Percentiles rank a stretch among this genome's conserved stretches.
phyloP scores from a whole-genome alignment of 2,888 invertebrate species.

The Luperina testacea region DNA sequence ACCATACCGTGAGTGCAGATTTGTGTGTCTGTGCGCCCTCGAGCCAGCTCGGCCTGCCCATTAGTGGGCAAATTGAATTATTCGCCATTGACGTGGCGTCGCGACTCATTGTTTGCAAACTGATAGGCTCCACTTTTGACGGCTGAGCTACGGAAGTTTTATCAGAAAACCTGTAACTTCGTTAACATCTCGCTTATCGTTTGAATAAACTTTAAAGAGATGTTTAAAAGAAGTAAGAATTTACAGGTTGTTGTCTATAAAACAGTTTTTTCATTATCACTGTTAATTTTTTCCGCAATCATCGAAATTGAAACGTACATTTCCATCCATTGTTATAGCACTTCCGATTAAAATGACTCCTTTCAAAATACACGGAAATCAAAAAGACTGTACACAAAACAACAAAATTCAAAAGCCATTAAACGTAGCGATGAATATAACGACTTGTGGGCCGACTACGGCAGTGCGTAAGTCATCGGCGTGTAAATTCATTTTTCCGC shows the following conservation, averaged over 20 bases:
- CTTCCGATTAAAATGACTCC: background rate
- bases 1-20: slow-evolving; percentile 11
- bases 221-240: background rate
- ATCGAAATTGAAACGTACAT: slow-evolving; percentile 4
- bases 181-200: slow-evolving; percentile 64
- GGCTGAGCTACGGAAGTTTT: slow-evolving; percentile 64
- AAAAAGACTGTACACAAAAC: slow-evolving; percentile 40
- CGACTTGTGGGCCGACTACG: slow-evolving; percentile 58
- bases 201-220: slow-evolving; percentile 45
- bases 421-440: slow-evolving; percentile 64
- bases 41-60: slow-evolving; percentile 55
- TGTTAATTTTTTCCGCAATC: background rate
- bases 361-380: slow-evolving; percentile 42
- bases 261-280: background rate
- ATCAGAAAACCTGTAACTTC: slow-evolving; percentile 65
- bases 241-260: background rate
- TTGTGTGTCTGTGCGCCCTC: slow-evolving; percentile 6
- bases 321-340: slow-evolving; percentile 3
- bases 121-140: slow-evolving; percentile 66
- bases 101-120: slow-evolving; percentile 77
- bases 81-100: slow-evolving; percentile 72
- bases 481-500: slow-evolving; percentile 89
- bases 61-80: slow-evolving; percentile 79
- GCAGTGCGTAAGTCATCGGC: slow-evolving; percentile 72
- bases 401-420: slow-evolving; percentile 62